These are phyloP conservation scores for Microctenopoma steveboyesi DNA, from an alignment of 2,797 vertebrate genomes.

Conservation along the genomic window DNA sequence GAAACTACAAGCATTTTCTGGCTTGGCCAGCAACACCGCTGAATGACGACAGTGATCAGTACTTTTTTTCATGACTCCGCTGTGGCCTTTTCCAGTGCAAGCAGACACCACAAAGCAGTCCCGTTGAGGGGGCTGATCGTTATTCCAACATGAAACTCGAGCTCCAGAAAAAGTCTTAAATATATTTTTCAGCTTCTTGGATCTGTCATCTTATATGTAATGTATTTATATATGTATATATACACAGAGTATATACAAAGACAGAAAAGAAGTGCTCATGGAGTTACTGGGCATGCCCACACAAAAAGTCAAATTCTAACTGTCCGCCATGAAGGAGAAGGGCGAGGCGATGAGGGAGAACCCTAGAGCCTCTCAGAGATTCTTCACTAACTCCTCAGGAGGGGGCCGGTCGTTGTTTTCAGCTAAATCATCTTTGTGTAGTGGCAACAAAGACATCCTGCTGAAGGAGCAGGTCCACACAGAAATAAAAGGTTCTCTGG, in stretches of 20 bases:
- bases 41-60: constrained; percentile 60
- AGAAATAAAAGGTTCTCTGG: constrained; percentile 55
- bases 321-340: constrained; percentile 69
- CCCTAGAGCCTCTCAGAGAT: constrained; percentile 24
- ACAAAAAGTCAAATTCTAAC: constrained; percentile 63
- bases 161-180: constrained; percentile 70
- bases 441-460: constrained; percentile 83
- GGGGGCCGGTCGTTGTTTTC: constrained; percentile 26
- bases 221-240: constrained; percentile 84
- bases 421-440: constrained; percentile 12
- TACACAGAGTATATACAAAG: constrained; percentile 81
- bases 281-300: constrained; percentile 82
- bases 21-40: constrained; percentile 53
- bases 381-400: constrained; percentile 28
- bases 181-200: constrained; percentile 83
- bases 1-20: constrained; percentile 64
- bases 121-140: constrained; percentile 52
- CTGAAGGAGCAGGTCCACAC: constrained; percentile 73
- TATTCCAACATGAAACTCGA: constrained; percentile 48
- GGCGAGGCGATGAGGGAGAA: constrained; percentile 62
- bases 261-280: constrained; percentile 78
- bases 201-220: constrained; percentile 69
- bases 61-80: constrained; percentile 56
- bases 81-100: constrained; percentile 55
- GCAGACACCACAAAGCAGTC: constrained; percentile 57